Base-by-base conservation (phyloP, 1,140 invertebrate genomes). In the Chironomus tepperi region DNA sequence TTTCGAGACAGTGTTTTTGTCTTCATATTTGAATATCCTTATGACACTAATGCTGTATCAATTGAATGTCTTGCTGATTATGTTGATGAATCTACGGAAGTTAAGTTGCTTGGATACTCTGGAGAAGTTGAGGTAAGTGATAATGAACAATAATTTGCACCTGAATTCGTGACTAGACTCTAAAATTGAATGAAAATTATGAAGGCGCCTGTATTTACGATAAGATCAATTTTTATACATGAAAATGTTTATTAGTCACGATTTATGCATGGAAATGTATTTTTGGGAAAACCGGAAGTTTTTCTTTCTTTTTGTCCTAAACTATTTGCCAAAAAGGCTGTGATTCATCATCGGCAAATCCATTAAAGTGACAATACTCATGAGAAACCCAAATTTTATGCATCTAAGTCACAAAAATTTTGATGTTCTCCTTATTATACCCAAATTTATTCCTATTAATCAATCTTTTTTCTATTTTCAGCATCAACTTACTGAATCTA, bases 1-100 rank as follows among this genome's bases (percentile, higher is more conserved):
- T 7, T 2, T 24, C n/a, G 67, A 57, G 74, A 42, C 15, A 75
- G 73, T 0, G 72, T 82, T 6, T 82, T 79, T 74, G 80, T 80
- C 0, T 80, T 81, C 70, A 77, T 82, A 0, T 73, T 82, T 75
- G 77, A 81, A 0, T 82, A 82, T 79, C 81, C 81, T 0, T 82
- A 79, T 19, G 81, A 82, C 42, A 78, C 76, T 8, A 82, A 81
- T 74, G 77, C 78, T 10, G 18, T 82, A 16, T 77, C 79, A 19
- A 77, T 82, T 0, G 77, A 79, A 78, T 79, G 80, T 0, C 74
- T 81, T 7, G 79, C 79, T n/a, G 78, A 75, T 47, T 75, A 77
- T 0, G 21, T 81, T 0, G 77, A 76, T 8, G 16, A 75, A 1
- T 77, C 74, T 16, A 74, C 73, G 0, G 78, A 79, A 73, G 74